These are phyloP conservation scores for Apus apus DNA, from an alignment of 2,113 vertebrate genomes.

Conservation along the genomic window DNA sequence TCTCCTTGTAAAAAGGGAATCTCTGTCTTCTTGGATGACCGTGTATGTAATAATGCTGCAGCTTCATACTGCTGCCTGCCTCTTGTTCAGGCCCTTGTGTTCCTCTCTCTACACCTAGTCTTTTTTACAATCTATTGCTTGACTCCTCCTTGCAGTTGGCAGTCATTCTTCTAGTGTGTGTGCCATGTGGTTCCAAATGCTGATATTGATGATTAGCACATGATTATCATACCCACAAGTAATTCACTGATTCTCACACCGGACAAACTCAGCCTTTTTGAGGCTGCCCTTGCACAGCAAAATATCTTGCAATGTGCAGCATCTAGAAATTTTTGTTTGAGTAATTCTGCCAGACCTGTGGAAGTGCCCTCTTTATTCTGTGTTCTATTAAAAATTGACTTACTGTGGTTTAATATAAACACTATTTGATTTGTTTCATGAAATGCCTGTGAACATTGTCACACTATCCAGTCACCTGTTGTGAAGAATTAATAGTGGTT, in stretches of 20 bases:
- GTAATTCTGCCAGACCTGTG: background rate
- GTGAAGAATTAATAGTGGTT: background rate
- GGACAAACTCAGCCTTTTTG: background rate
- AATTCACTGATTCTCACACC: background rate
- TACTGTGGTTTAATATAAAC: background rate
- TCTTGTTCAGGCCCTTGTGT: background rate
- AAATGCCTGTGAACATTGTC: background rate
- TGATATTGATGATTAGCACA: background rate
- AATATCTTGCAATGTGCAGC: background rate
- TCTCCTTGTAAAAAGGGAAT: too few species aligned
- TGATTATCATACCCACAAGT: background rate
- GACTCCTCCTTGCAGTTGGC: background rate
- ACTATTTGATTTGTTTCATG: background rate
- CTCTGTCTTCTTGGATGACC: background rate
- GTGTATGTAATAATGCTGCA: background rate
- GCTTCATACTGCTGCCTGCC: background rate
- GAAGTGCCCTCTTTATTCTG: background rate
- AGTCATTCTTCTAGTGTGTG: too few species aligned
- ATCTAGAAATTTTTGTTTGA: background rate
- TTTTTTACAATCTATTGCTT: background rate
- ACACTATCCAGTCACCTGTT: background rate
- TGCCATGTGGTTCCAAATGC: accelerated
- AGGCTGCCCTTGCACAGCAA: background rate
- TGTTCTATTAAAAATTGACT: background rate
- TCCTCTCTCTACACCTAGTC: background rate